Percentiles rank a stretch among this genome's conserved stretches.
Conservation (phyloP, 2,888 invertebrate genomes). For the Neoitamus cyanurus region DNA sequence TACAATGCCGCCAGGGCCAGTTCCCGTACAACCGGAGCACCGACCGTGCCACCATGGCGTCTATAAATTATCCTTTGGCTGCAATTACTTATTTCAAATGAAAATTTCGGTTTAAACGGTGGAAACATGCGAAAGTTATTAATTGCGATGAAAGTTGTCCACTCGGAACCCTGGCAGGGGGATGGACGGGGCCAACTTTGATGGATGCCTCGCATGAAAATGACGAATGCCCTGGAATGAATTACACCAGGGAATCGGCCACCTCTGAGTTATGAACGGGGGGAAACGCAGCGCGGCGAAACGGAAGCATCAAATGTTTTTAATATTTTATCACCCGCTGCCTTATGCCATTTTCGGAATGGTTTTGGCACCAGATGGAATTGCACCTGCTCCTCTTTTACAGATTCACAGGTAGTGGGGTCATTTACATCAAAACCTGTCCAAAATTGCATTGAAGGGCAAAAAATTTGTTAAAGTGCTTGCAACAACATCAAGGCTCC, state of each 20-base stretch:
- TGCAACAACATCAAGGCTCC: too few species aligned
- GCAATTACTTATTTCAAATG: constrained; percentile 52
- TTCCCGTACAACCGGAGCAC: not conserved
- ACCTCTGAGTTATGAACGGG: not conserved
- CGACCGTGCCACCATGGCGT: constrained; percentile 27
- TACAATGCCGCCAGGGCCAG: not conserved
- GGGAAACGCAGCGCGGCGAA: not conserved
- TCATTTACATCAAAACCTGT: not conserved
- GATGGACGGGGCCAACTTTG: not conserved
- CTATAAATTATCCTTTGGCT: constrained; percentile 51
- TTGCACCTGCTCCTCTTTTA: not conserved
- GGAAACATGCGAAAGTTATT: constrained; percentile 51
- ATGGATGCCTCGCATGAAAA: constrained; percentile 34
- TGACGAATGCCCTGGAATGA: constrained; percentile 15
- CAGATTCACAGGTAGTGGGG: not conserved
- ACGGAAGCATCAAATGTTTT: not conserved
- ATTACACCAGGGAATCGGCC: not conserved
- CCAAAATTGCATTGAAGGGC: too few species aligned
- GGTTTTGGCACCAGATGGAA: not conserved
- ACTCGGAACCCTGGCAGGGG: not conserved
- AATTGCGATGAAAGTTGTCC: constrained; percentile 46
- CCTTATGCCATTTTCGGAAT: not conserved
- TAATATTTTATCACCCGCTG: constrained; percentile 1
- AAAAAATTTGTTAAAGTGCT: too few species aligned
- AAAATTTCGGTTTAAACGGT: constrained; percentile 51